These are phyloP conservation scores for Gymnorhina tibicen DNA, from an alignment of 2,113 vertebrate species.

Conservation along the genomic window DNA sequence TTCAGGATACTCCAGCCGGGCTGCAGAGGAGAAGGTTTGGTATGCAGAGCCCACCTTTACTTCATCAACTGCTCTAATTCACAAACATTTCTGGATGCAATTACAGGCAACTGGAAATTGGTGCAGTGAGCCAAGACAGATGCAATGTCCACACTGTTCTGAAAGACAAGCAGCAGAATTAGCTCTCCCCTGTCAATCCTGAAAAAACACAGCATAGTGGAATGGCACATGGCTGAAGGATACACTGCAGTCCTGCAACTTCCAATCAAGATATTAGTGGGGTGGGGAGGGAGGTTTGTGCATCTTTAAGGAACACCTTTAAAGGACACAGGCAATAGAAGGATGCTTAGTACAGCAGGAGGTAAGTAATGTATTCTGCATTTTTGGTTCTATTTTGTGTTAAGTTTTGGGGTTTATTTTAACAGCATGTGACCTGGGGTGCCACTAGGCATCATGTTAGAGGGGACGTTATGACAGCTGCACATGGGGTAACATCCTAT, in stretches of 20 bases:
- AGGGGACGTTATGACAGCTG: not conserved
- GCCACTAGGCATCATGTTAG: not conserved
- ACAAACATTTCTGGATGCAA: not conserved
- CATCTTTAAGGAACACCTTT: not conserved
- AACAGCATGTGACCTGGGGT: not conserved
- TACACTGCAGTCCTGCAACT: not conserved
- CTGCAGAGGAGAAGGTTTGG: not conserved
- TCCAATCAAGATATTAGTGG: not conserved
- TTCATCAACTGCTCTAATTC: not conserved
- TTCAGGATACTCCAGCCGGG: not conserved
- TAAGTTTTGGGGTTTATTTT: not conserved
- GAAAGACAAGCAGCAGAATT: not conserved
- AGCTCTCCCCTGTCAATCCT: not conserved
- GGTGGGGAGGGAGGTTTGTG: not conserved
- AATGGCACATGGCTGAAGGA: not conserved
- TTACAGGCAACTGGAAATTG: not conserved
- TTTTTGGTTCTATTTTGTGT: not conserved
- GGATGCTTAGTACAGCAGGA: not conserved
- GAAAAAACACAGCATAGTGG: not conserved
- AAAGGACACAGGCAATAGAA: not conserved
- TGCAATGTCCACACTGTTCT: not conserved
- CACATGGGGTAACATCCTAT: rapidly evolving
- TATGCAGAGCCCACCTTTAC: not conserved
- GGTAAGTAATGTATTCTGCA: not conserved
- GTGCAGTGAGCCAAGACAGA: not conserved